A percentile compares a stretch with the other conserved stretches of the same genome.
phyloP scores from a whole-genome alignment of 2,113 vertebrate species.

The Pungitius pungitius region DNA sequence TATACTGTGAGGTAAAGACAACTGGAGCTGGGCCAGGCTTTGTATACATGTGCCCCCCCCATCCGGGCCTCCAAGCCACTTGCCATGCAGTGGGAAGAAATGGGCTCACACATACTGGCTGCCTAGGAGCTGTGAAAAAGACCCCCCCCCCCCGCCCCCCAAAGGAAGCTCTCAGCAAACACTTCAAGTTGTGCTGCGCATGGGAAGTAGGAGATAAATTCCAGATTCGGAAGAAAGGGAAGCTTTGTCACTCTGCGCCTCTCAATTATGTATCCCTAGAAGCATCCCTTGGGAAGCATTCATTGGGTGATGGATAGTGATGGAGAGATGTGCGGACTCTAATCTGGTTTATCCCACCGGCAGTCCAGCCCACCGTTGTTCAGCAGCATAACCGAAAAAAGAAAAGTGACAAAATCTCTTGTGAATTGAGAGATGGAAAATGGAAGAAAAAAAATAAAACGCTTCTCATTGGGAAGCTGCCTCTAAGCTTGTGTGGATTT shows the following conservation, averaged over 20 bases:
- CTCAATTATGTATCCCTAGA: slow-evolving; percentile 39
- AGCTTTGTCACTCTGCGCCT: slow-evolving; percentile 50
- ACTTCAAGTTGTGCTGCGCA: slow-evolving; percentile 71
- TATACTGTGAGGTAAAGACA: slow-evolving; percentile 76
- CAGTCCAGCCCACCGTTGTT: slow-evolving; percentile 20
- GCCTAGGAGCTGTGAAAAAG: slow-evolving; percentile 65
- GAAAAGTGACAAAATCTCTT: slow-evolving; percentile 9
- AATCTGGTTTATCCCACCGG: slow-evolving; percentile 24
- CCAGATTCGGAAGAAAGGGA: slow-evolving; percentile 56
- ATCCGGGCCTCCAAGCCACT: slow-evolving; percentile 67
- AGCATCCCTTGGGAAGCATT: slow-evolving; percentile 30
- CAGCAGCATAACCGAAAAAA: slow-evolving; percentile 7
- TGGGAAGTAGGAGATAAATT: slow-evolving; percentile 72
- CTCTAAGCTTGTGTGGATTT: neutral
- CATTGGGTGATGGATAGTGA: slow-evolving; percentile 18
- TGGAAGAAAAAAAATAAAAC: neutral
- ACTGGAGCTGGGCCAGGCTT: slow-evolving; percentile 73
- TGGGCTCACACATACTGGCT: slow-evolving; percentile 68
- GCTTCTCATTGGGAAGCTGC: neutral
- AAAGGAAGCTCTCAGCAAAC: slow-evolving; percentile 73
- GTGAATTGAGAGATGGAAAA: neutral
- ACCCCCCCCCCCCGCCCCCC: neutral
- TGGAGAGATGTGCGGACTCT: slow-evolving; percentile 18
- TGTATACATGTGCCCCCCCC: slow-evolving; percentile 73
- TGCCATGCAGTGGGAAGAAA: slow-evolving; percentile 78